Base-by-base conservation (phyloP, 2,888 invertebrate species). In the Mycalesis mineus region DNA sequence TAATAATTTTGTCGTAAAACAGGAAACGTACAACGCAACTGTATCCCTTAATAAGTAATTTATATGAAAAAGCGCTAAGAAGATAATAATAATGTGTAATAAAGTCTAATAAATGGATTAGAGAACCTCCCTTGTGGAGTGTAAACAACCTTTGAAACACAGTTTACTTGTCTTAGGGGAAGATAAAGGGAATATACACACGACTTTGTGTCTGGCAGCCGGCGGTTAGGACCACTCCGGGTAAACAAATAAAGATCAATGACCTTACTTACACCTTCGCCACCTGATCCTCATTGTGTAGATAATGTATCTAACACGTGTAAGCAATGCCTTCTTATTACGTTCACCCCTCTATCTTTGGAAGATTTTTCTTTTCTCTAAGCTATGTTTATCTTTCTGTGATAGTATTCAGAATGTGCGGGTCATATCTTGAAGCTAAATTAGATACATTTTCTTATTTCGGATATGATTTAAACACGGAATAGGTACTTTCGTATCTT, bases 191-290 rank as follows among this genome's bases (percentile, higher is more conserved):
- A 69, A 72, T 70, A 70, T 76, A 76, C 77, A 54, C 55, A 42
- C 70, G 71, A 67, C 69, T 74, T 74, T 73, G 65, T 69, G 72
- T 73, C 74, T 73, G 69, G 71, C 69, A 69, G 65, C 52, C 65
- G 68, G 67, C 68, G 64, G 69, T 71, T 65, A 58, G 59, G 69
- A 61, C 62, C 58, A 62, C 64, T 63, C 54, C 67, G 70, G 72
- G 69, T 66, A 70, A 68, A 72, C 75, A 78, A 84, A 85, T 81
- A 80, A 79, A 80, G 84, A 84, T 82, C 82, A 82, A 83, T 74
- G 80, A 74, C 78, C 79, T 74, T 68, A 76, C 80, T 77, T 51
- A 74, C 68, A 67, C 70, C 57, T 63, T 55, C 70, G 60, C 70
- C 76, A 76, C 75, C 75, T 76, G 76, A 74, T 71, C 74, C 72